Conservation (phyloP, 2,797 vertebrate genomes). For the Pangasius mekongensis region DNA sequence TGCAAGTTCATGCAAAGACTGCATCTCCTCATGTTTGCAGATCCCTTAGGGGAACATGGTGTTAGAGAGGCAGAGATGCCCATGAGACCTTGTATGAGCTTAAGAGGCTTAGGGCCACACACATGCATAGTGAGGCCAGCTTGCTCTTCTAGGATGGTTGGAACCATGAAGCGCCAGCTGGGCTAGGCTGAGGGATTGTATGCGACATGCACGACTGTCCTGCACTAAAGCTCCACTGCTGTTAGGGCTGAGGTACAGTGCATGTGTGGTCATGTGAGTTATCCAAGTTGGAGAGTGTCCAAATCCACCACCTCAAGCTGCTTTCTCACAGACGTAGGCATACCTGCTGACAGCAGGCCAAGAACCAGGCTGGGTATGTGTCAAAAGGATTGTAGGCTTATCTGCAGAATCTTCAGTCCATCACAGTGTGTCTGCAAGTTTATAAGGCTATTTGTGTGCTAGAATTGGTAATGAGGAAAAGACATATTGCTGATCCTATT, state of each 20-base stretch:
- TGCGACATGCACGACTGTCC: constrained; percentile 74
- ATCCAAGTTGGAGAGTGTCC: constrained; percentile 46
- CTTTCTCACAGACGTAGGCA: constrained; percentile 48
- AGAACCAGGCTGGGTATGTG: constrained; percentile 65
- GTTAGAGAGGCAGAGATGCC: constrained; percentile 45
- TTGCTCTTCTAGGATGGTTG: constrained; percentile 47
- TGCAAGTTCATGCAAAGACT: constrained; percentile 30
- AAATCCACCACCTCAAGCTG: constrained; percentile 42
- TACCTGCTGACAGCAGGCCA: constrained; percentile 32
- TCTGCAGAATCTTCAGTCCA: constrained; percentile 33
- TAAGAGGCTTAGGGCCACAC: constrained; percentile 51
- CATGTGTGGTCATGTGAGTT: constrained; percentile 43
- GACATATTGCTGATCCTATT: neutral
- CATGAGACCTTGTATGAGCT: constrained; percentile 54
- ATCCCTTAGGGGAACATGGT: constrained; percentile 32
- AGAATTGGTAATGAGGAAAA: neutral
- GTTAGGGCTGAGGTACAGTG: constrained; percentile 33
- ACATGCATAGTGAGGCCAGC: constrained; percentile 42
- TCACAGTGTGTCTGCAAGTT: constrained; percentile 22
- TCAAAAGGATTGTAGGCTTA: constrained; percentile 56
- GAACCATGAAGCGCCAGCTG: constrained; percentile 68
- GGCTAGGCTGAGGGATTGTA: constrained; percentile 76
- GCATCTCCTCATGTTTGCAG: constrained; percentile 31
- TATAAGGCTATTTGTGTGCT: neutral
- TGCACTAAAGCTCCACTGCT: constrained; percentile 56